Conservation (phyloP, 2,113 vertebrate species). For the Tamias sibiricus region DNA sequence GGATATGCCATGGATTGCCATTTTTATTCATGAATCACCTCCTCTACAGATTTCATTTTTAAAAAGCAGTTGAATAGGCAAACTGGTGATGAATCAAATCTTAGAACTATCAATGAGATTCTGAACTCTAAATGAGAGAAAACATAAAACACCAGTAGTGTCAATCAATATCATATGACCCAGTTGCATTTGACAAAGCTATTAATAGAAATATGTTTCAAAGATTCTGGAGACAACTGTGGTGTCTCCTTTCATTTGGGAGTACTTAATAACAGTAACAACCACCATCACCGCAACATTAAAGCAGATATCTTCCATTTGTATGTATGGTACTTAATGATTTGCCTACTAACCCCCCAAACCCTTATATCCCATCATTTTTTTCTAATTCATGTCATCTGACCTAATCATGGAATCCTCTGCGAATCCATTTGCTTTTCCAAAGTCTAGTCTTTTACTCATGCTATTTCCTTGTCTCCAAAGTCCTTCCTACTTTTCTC, state of each 20-base stretch:
- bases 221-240: neutral
- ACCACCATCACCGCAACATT: neutral
- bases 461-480: neutral
- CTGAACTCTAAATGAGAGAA: neutral
- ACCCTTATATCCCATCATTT: neutral
- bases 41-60: slow-evolving; percentile 14
- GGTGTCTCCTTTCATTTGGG: neutral
- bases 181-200: neutral
- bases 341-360: neutral
- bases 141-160: neutral
- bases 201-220: neutral
- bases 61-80: neutral
- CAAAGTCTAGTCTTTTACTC: neutral
- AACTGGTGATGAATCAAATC: neutral
- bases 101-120: neutral
- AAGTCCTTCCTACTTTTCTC: neutral
- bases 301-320: neutral
- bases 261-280: neutral
- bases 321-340: neutral
- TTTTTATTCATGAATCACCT: slow-evolving; percentile 38
- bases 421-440: neutral
- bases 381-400: neutral
- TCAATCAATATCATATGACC: neutral
- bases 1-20: neutral
- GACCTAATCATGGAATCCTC: neutral